Conservation (phyloP, 2,797 vertebrate species). For the Salmo trutta region DNA sequence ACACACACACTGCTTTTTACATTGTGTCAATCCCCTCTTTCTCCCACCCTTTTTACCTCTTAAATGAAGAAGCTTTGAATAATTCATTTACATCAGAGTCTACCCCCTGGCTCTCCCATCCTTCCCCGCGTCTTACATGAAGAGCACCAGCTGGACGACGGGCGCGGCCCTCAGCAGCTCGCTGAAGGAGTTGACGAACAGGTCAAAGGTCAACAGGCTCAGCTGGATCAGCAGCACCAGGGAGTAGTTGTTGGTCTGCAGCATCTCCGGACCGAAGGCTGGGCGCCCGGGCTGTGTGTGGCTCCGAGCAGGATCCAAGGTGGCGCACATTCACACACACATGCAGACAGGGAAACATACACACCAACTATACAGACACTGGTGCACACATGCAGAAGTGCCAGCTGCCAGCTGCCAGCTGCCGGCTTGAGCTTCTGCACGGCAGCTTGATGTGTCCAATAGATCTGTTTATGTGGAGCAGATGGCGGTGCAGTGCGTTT, state of each 20-base stretch:
- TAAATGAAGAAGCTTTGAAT: too few relatives aligned
- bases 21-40: background rate
- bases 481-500: slow-evolving; percentile 65
- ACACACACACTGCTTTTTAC: background rate
- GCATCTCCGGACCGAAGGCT: slow-evolving; percentile 75
- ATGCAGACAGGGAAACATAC: slow-evolving; percentile 56
- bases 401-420: background rate
- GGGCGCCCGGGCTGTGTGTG: slow-evolving; percentile 60
- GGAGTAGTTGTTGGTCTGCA: slow-evolving; percentile 89
- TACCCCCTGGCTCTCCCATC: background rate
- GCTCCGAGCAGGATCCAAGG: slow-evolving; percentile 73
- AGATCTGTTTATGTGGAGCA: slow-evolving; percentile 72
- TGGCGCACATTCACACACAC: slow-evolving; percentile 52
- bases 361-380: slow-evolving; percentile 10
- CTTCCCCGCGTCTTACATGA: slow-evolving; percentile 80
- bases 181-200: slow-evolving; percentile 92
- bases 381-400: slow-evolving; percentile 47
- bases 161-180: slow-evolving; percentile 85
- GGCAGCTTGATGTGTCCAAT: slow-evolving; percentile 4
- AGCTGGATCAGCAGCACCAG: slow-evolving; percentile 91
- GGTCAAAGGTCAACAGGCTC: slow-evolving; percentile 85
- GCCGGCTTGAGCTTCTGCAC: background rate
- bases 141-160: slow-evolving; percentile 87
- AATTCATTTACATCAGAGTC: background rate
- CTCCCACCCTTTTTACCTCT: background rate